A percentile compares a stretch with the other conserved stretches of the same genome.
These are phyloP conservation scores for Probosciger aterrimus DNA, from an alignment of 2,113 vertebrate genomes.

Conservation along the genomic window DNA sequence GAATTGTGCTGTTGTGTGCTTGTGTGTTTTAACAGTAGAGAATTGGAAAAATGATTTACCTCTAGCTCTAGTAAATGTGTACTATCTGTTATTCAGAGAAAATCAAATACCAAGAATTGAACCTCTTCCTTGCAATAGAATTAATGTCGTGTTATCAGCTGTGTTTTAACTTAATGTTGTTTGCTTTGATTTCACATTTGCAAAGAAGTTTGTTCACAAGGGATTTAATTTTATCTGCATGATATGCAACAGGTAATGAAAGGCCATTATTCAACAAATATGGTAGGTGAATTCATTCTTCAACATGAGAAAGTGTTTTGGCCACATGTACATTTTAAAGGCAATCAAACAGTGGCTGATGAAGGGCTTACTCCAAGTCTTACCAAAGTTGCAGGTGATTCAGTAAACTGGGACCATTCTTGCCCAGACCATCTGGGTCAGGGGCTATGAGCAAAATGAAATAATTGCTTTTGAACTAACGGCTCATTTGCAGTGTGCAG, in stretches of 20 bases:
- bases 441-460: not conserved
- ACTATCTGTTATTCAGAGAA: not conserved
- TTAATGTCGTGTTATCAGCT: not conserved
- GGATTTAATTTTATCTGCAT: not conserved
- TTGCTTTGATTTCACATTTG: slow-evolving; percentile 50
- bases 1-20: not conserved
- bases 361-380: not conserved
- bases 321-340: not conserved
- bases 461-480: not conserved
- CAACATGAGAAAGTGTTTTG: not conserved
- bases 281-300: not conserved
- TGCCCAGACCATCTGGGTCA: not conserved
- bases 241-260: not conserved
- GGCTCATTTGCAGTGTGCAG: not conserved
- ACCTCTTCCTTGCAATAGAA: not conserved
- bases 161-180: slow-evolving; percentile 17
- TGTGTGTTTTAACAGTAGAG: not conserved
- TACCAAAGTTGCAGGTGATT: not conserved
- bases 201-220: slow-evolving; percentile 9
- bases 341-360: not conserved
- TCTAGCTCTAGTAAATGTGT: not conserved
- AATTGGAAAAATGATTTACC: not conserved
- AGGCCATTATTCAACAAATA: not conserved
- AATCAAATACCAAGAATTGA: slow-evolving; percentile 6
- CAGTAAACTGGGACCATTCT: not conserved